phyloP scores from a whole-genome alignment of 2,888 invertebrate species.

The Polydrusus cervinus region DNA sequence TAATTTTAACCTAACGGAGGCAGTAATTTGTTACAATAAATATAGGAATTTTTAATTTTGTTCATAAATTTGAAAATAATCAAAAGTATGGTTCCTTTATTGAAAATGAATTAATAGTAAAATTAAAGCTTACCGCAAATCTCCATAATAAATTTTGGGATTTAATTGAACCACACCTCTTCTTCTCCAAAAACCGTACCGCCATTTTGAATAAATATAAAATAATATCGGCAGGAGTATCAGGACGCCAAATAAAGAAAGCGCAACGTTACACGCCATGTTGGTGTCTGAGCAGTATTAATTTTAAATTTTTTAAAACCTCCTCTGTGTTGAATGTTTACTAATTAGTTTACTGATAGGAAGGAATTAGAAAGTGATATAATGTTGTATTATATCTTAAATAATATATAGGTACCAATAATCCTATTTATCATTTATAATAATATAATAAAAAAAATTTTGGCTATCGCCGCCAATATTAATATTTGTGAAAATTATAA shows the following conservation, averaged over 20 bases:
- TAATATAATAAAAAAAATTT: no score
- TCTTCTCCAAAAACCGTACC: conserved; percentile 44
- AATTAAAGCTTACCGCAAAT: conserved; percentile 29
- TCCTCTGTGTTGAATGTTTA: background rate
- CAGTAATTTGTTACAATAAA: no score
- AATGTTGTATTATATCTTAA: no score
- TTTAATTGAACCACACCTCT: conserved; percentile 43
- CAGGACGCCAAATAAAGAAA: conserved; percentile 1
- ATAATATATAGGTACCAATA: no score
- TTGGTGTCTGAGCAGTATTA: background rate
- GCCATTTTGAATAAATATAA: conserved; percentile 41
- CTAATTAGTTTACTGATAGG: background rate
- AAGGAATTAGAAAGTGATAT: background rate
- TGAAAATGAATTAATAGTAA: no score
- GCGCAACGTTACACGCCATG: background rate
- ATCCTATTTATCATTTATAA: no score
- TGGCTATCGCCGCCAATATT: no score
- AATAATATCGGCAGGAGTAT: background rate
- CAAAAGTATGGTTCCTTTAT: no score
- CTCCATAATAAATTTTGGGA: conserved; percentile 47
- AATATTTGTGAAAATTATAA: no score
- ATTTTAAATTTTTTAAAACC: background rate
- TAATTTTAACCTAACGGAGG: no score
- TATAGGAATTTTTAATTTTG: no score
- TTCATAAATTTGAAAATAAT: no score